Base-by-base conservation (phyloP, 2,888 invertebrate species). In the Laspeyria flexula region DNA sequence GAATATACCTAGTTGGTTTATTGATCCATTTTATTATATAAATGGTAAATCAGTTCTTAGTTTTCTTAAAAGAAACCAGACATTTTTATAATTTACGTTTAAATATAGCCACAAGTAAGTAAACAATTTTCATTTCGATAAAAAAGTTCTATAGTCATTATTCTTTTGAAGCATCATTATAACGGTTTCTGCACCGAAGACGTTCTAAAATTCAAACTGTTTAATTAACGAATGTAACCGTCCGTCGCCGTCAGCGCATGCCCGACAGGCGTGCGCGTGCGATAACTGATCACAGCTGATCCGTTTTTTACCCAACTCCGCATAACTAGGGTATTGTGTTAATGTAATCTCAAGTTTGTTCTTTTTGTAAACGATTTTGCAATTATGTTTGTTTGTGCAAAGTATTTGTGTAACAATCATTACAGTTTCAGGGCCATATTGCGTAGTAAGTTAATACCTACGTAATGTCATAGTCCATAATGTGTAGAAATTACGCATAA, bases 281-380 rank as follows among this genome's bases (percentile, higher is more conserved):
- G 83, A 51, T 58, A 62, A 60, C 83, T 79, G 83, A 51, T 58
- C 63, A 60, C 83, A 81, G 79, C 78, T 83, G 81, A 80, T 79
- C 60, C 73, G 46, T 43, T 62, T 62, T 52, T 65, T 71, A 58
- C 42, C 45, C 51, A 43, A 49, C 35, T 43, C 41, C 18, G 38
- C 37, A n/a, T 45, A 66, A 57, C 58, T 73, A 43, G 70, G 60
- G 47, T 58, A 67, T 56, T 61, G 58, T 58, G 59, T 55, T 54
- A 63, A 53, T 55, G 49, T 39, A 42, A 55, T 51, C 41, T 30
- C 43, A 23, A 44, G 35, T 30, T 50, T 38, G 18, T 45, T 39
- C 42, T 31, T 3, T 37, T 52, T 34, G 29, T 27, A 23, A 34
- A 46, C 21, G 12, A 46, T 46, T 52, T 35, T 10, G 15, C 52